Evolutionary conservation across 2,888 invertebrate species (phyloP), one percentile per base, ranked within the genome.

Genomic region (Trypoxylon attenuatum): DNA sequence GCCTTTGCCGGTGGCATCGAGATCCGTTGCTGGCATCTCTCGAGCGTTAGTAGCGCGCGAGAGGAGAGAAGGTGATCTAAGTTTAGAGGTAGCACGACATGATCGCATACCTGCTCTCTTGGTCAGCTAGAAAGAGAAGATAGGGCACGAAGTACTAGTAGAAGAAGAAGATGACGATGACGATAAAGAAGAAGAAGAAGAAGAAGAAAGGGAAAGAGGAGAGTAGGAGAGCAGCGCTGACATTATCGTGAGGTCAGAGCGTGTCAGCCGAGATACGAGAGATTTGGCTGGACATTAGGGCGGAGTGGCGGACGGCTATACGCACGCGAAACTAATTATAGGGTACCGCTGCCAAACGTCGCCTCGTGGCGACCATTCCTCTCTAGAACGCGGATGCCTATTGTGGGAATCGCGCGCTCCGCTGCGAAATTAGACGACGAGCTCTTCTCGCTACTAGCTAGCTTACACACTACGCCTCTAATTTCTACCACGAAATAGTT

Each of bases 211-310:
- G n/a, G n/a, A n/a, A n/a, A n/a, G n/a, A n/a, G n/a, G n/a, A n/a
- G n/a, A n/a, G n/a, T n/a, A n/a, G n/a, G n/a, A n/a, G n/a, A n/a
- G n/a, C n/a, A n/a, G n/a, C 64, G 76, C 74, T 83, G 82, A 83
- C 84, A 83, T 84, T 84, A 83, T 82, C 81, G 77, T 62, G 77
- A 78, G 80, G 84, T 84, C 82, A 82, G 72, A 76, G 66, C 80
- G 73, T 81, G 81, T 83, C 82, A 79, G 68, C 54, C 51, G 56
- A 60, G 66, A 60, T 60, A 51, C 64, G 51, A 45, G n/a, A n/a
- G 61, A 68, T 72, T 62, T 67, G 57, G 61, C 57, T 64, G 68
- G 73, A 71, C 65, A 65, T 56, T 49, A 51, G 55, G 55, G 51
- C 43, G n/a, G 33, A 33, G 33, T 13, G n/a, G 13, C 22, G 50